phyloP scores from a whole-genome alignment of 2,888 invertebrate species.

The Biston betularia region DNA sequence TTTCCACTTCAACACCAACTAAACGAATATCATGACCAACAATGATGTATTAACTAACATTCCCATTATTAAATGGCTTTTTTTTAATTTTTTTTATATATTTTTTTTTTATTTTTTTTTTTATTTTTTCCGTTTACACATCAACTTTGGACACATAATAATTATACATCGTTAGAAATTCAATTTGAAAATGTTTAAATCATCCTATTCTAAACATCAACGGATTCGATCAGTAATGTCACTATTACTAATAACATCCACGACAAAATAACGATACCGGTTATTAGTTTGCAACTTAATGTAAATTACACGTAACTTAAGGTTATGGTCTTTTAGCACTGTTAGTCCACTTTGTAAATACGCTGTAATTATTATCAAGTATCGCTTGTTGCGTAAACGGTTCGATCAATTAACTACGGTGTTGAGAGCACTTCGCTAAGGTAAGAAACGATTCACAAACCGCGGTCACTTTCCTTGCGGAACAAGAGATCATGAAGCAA shows the following conservation, averaged over 20 bases:
- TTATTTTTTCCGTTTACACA: slow-evolving; percentile 31
- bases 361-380: slow-evolving; percentile 15
- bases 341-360: slow-evolving; percentile 22
- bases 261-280: slow-evolving; percentile 26
- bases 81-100: slow-evolving; percentile 13
- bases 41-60: slow-evolving; percentile 10
- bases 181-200: slow-evolving; percentile 20
- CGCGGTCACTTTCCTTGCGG: neutral
- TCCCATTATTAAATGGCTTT: neutral
- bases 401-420: slow-evolving; percentile 13
- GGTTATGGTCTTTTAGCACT: slow-evolving; percentile 24
- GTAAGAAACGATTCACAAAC: too few species aligned
- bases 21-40: slow-evolving; percentile 20
- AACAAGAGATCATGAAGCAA: neutral
- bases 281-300: slow-evolving; percentile 9
- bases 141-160: slow-evolving; percentile 34
- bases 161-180: slow-evolving; percentile 13
- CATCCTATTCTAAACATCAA: slow-evolving; percentile 30
- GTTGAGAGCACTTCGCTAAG: slow-evolving; percentile 10
- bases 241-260: slow-evolving; percentile 31
- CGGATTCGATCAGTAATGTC: slow-evolving; percentile 17
- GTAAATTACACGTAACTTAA: slow-evolving; percentile 29
- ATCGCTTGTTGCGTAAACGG: slow-evolving; percentile 29
- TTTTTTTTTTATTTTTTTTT: slow-evolving; percentile 17
- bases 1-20: slow-evolving; percentile 9